Evolutionary conservation across 2,888 invertebrate genomes (phyloP).

Genomic region (Stegophylla sp.): DNA sequence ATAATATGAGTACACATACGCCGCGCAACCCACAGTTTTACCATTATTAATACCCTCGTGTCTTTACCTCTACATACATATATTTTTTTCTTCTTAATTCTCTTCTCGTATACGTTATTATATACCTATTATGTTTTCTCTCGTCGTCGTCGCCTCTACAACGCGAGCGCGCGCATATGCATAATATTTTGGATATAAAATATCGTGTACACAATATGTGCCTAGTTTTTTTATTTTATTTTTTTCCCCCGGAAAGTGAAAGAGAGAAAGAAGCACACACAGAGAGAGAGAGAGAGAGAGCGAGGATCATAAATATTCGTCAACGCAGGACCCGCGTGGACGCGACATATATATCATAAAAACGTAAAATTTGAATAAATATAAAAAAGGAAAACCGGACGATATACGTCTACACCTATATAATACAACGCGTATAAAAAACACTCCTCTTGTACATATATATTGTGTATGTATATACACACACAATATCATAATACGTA

Average conservation of each 20-base stretch:
- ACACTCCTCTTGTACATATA: slow-evolving; percentile 35
- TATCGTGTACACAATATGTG: background rate
- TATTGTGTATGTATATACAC: slow-evolving; percentile 3
- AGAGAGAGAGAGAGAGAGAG: background rate
- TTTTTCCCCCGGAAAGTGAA: background rate
- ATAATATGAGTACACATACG: background rate
- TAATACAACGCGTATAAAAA: background rate
- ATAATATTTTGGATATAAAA: background rate
- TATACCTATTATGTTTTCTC: background rate
- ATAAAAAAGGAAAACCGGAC: background rate
- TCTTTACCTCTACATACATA: background rate
- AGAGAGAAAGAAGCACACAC: too few relatives aligned
- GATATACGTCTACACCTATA: slow-evolving; percentile 10
- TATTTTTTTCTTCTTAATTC: slow-evolving; percentile 17
- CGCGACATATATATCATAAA: slow-evolving; percentile 4
- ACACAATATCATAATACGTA: background rate
- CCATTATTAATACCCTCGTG: slow-evolving; percentile 45
- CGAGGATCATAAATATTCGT: slow-evolving; percentile 50
- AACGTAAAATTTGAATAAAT: background rate
- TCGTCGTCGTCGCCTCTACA: background rate
- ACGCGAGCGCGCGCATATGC: background rate
- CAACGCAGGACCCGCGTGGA: slow-evolving; percentile 31
- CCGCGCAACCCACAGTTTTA: slow-evolving; percentile 40
- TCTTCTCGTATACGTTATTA: background rate
- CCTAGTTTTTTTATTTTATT: background rate